Evolutionary conservation across 2,888 invertebrate genomes (phyloP).

Genomic region (Acholoe squamosa): DNA sequence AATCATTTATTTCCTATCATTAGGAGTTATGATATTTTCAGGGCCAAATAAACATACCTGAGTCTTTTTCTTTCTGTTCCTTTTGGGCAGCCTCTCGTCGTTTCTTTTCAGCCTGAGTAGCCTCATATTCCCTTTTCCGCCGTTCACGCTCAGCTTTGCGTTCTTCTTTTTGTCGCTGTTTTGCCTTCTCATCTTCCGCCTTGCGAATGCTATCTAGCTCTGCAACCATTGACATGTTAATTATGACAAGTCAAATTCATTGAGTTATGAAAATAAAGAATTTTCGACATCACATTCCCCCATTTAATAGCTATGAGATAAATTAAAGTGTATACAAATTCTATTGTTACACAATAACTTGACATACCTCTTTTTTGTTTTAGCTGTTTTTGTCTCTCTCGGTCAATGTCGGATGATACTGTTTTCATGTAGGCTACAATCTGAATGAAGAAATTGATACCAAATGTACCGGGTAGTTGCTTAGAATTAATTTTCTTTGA

Average conservation of each 20-base stretch:
- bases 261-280: neutral
- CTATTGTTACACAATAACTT: neutral
- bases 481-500: too few species aligned
- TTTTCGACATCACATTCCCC: too few species aligned
- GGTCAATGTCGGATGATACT: constrained; percentile 63
- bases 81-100: neutral
- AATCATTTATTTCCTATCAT: too few species aligned
- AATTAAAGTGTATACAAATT: too few species aligned
- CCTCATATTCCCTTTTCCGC: constrained; percentile 63
- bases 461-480: too few species aligned
- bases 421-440: constrained; percentile 65
- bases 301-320: too few species aligned
- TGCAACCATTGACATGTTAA: constrained; percentile 6
- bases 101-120: constrained; percentile 13
- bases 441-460: too few species aligned
- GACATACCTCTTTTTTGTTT: constrained; percentile 64
- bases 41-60: too few species aligned
- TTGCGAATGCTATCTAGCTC: constrained; percentile 66
- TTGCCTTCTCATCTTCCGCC: constrained; percentile 64
- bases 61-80: constrained; percentile 18
- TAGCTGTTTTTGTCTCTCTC: constrained; percentile 62
- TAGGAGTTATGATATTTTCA: too few species aligned
- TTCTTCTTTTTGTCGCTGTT: constrained; percentile 62
- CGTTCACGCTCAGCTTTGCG: constrained; percentile 65
- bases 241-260: neutral